Evolutionary conservation across 1,140 invertebrate species (phyloP), one percentile per base, ranked within the genome.

Genomic region (Atta cephalotes): DNA sequence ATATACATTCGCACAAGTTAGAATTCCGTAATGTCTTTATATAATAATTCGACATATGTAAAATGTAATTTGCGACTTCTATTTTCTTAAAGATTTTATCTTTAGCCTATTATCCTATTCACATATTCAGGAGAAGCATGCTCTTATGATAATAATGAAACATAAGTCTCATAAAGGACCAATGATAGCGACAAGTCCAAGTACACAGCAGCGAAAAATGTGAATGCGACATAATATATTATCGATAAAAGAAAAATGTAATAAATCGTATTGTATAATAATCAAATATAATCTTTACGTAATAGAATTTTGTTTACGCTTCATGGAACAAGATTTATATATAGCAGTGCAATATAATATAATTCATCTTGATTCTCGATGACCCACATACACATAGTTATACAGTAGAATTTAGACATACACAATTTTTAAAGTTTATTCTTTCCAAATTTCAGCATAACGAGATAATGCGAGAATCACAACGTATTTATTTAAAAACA

Each of bases 311-410:
- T 51, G 16, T 18, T 82, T 58, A 62, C 68, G 68, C 25, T 65
- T 80, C 56, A 18, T 21, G 39, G n/a, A 70, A 70, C 21, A 62
- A 39, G 39, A 65, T 12, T 86, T 51, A 18, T 31, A 21, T 1
- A 56, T 58, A 28, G 62, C 65, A 74, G 14, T 63, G 72, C 53
- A 77, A 31, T 62, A 82, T 62, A 71, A 80, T 63, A 79, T 88
- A 88, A 81, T 81, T 65, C 49, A 80, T 21, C 60, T 7, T 2
- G 14, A 79, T 62, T 79, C 9, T 45, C 45, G 18, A 12, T 45
- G 51, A 35, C 31, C 0, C 9, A 53, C 16, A 56, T 56, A 18
- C 3, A 70, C 80, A 12, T 14, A 18, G 12, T 76, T 71, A 16
- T 70, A 45, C 53, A 58, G 60, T 18, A 35, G 16, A 66, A 79